These are phyloP conservation scores for Girardinus metallicus DNA, from an alignment of 2,797 vertebrate genomes.

Conservation along the genomic window DNA sequence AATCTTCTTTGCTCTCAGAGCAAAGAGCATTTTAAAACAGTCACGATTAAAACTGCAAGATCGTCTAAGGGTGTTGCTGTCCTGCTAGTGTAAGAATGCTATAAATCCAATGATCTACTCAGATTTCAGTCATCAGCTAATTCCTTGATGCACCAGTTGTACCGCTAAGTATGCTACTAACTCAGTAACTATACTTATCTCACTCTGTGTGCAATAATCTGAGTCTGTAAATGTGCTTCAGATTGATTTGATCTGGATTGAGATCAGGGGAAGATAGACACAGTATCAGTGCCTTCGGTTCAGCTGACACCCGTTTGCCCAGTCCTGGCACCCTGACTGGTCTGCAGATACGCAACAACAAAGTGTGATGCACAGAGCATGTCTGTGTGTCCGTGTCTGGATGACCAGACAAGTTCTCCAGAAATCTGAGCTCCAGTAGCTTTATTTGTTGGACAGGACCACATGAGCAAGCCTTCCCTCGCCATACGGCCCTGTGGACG, in stretches of 20 bases:
- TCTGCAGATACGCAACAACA: background rate
- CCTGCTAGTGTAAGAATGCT: background rate
- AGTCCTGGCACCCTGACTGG: background rate
- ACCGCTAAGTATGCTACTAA: background rate
- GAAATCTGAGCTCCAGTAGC: background rate
- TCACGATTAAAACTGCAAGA: background rate
- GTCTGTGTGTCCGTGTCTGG: background rate
- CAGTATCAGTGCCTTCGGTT: background rate
- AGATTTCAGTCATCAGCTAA: background rate
- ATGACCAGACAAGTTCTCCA: background rate
- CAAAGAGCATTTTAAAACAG: background rate
- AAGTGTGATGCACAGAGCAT: background rate
- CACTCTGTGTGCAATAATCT: background rate
- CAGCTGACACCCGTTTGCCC: background rate
- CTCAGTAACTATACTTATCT: background rate
- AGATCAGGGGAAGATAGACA: background rate
- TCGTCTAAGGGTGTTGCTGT: background rate
- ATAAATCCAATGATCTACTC: background rate
- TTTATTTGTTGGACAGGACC: background rate
- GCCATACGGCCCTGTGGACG: background rate
- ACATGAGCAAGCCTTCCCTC: background rate
- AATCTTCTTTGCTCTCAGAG: background rate
- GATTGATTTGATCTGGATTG: background rate
- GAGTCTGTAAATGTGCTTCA: background rate
- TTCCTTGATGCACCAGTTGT: background rate